Evolutionary conservation across 2,113 vertebrate genomes (phyloP), one percentile per base, ranked within the genome.

Genomic region (Gobius niger): DNA sequence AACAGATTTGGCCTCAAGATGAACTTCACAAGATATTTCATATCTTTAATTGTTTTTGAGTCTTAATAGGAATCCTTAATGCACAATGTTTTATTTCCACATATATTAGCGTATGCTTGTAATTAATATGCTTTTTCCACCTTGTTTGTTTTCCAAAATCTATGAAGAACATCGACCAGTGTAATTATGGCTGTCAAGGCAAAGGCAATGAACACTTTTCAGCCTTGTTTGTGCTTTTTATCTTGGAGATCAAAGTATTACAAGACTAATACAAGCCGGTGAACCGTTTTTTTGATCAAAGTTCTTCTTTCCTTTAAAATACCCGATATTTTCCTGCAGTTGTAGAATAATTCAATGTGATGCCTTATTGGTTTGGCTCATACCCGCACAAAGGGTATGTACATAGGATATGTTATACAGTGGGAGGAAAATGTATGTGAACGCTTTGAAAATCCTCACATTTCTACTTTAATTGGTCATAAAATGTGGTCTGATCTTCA

Each of bases 171-270:
- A 75, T 67, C 51, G 65, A 72, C 56, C 46, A 47, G 16, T 47
- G 44, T 75, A 49, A 67, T 57, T 59, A 6, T 54, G 34, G 49
- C 15, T 19, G 13, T 60, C 53, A 68, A 73, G 18, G n/a, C 51
- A 13, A 3, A 42, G 46, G 53, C 53, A 46, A 56, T 64, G 47
- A 12, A 57, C 54, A 70, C 9, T 34, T 49, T 46, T 63, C 47
- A 44, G n/a, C 52, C 16, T 51, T 24, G 19, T 60, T 74, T 42
- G 19, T 67, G 52, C n/a, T 53, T 80, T 77, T 82, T 47, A 77
- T 75, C 73, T 70, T 3, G 44, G 44, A 47, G 67, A 82, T 85
- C 67, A 75, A 75, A 75, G 65, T 67, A 13, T 73, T 67, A 63
- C 24, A n/a, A 60, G 57, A n/a, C 60, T 62, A 71, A 63, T 63